These are phyloP conservation scores for Sebastes goodei DNA, from an alignment of 2,797 vertebrate species.

Conservation along the genomic window DNA sequence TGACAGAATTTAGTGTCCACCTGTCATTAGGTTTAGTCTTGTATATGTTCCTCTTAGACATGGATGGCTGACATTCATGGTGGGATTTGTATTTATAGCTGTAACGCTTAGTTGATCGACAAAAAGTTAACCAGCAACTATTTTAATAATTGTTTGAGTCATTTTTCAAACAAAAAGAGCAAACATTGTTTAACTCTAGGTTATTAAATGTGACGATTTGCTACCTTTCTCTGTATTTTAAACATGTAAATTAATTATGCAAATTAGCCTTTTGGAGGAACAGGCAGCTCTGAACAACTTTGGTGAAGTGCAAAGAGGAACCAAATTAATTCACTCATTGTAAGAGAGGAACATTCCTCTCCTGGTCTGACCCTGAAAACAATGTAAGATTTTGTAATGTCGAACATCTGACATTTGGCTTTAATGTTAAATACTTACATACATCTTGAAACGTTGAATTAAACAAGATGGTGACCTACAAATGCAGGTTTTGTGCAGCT, in stretches of 20 bases:
- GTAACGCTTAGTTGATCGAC: not conserved
- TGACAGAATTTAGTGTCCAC: not conserved
- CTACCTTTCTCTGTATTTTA: not conserved
- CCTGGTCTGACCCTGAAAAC: not conserved
- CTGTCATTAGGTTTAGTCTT: not conserved
- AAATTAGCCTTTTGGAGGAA: not conserved
- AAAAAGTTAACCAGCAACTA: not conserved
- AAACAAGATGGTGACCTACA: constrained; percentile 10
- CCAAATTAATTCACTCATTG: not conserved
- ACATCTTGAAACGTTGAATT: not conserved
- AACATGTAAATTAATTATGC: not conserved
- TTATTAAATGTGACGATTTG: not conserved
- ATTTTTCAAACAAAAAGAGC: not conserved
- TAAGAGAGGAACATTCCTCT: not conserved
- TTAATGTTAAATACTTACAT: not conserved
- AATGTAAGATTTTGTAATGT: not conserved
- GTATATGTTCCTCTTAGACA: not conserved
- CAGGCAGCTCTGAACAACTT: constrained; percentile 4
- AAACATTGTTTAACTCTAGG: not conserved
- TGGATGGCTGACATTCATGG: not conserved
- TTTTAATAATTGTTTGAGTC: not conserved
- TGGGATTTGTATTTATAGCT: not conserved
- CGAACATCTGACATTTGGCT: constrained; percentile 1
- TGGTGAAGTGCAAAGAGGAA: not conserved
- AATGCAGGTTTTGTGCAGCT: not conserved